Evolutionary conservation across 1,140 invertebrate genomes (phyloP), one percentile per base, ranked within the genome.

Genomic region (Orchestia grillus): DNA sequence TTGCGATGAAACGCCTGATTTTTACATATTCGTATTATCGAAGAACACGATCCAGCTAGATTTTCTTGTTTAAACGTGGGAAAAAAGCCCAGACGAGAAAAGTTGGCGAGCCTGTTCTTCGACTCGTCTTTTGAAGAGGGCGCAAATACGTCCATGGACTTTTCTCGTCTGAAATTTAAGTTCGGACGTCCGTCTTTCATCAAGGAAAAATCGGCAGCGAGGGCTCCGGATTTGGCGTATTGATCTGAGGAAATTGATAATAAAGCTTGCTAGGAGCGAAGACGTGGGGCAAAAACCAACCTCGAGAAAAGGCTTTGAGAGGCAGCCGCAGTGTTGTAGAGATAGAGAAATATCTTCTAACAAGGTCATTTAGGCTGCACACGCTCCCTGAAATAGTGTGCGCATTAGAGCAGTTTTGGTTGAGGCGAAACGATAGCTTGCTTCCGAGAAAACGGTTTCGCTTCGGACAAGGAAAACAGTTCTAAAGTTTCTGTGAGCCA

Each of bases 171-270:
- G 19, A 44, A 44, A 94, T 47, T 94, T 45, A 94, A 47, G 43
- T 47, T 44, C 92, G 92, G 92, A 94, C 43, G 44, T 94, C 92
- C 92, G 92, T 94, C 92, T 94, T 94, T 94, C 92, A 94, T 94
- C 92, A 94, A 45, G 36, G 43, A 94, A 94, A 90, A 94, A 94
- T 94, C 44, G 92, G 92, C 41, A 44, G 92, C 43, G 44, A 44
- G 92, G 44, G 92, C 44, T 45, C 44, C 44, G 92, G 92, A 94
- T 94, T 94, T 94, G 92, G 92, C 44, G 92, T 47, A 44, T 47
- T 94, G 92, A 94, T 47, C 43, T 45, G 43, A 42, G 92, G 92
- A 94, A 94, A 94, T 94, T 94, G 92, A 94, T 94, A 94, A 94
- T 94, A 94, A 94, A 47, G 43, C 92, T 47, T 94, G 36, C 43